Conservation (phyloP, 1,140 invertebrate genomes). For the Dendroctonus ponderosae region DNA sequence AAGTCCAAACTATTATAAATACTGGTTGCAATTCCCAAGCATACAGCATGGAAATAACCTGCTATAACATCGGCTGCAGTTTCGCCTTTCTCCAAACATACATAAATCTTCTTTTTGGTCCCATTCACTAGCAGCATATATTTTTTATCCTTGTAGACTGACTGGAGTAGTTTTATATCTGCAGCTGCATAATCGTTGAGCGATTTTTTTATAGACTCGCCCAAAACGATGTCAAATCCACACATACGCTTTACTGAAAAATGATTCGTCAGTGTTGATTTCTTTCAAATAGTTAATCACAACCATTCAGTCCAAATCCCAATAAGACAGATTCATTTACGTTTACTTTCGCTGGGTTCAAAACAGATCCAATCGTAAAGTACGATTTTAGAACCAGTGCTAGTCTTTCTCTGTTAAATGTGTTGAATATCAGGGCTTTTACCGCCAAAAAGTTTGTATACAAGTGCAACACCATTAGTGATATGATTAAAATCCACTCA, state of each 20-base stretch:
- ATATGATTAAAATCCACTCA: slow-evolving; percentile 66
- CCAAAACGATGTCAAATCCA: slow-evolving; percentile 56
- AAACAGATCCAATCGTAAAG: slow-evolving; percentile 54
- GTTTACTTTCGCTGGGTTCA: slow-evolving; percentile 57
- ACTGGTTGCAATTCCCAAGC: slow-evolving; percentile 50
- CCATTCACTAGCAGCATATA: slow-evolving; percentile 55
- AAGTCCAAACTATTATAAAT: slow-evolving; percentile 42
- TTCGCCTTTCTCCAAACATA: slow-evolving; percentile 52
- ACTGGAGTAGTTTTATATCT: slow-evolving; percentile 47
- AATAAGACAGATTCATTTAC: slow-evolving; percentile 60
- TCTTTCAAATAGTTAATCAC: background rate
- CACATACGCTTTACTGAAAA: slow-evolving; percentile 53
- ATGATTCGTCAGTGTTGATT: background rate
- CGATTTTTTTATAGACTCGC: slow-evolving; percentile 55
- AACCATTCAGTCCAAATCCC: slow-evolving; percentile 52
- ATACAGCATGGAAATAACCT: slow-evolving; percentile 57
- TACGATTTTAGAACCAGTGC: slow-evolving; percentile 65
- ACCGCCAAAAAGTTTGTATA: slow-evolving; percentile 86
- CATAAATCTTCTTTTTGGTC: slow-evolving; percentile 51
- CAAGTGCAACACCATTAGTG: slow-evolving; percentile 80
- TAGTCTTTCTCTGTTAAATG: slow-evolving; percentile 77
- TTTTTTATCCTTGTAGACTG: slow-evolving; percentile 50
- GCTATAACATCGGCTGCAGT: slow-evolving; percentile 52
- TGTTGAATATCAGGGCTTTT: slow-evolving; percentile 66
- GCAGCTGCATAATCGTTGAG: slow-evolving; percentile 48